Conservation (phyloP, 2,797 vertebrate species). For the Propithecus deckenii region DNA sequence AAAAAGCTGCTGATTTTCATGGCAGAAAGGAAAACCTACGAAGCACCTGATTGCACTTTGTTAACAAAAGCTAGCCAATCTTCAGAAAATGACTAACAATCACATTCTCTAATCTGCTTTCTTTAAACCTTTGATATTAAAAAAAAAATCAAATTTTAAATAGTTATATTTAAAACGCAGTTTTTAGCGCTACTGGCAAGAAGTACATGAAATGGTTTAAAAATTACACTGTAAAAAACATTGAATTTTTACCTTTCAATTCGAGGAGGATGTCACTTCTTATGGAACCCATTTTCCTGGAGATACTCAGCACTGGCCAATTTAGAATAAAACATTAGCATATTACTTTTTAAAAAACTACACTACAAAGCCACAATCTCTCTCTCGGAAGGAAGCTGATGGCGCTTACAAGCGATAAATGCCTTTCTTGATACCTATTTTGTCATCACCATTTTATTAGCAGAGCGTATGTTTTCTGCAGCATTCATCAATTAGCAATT, state of each 20-base stretch:
- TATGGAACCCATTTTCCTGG: constrained; percentile 29
- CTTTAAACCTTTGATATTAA: background rate
- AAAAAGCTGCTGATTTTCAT: constrained; percentile 35
- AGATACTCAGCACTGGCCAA: constrained; percentile 57
- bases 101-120: constrained; percentile 13
- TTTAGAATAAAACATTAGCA: constrained; percentile 75
- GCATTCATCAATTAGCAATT: constrained; percentile 70
- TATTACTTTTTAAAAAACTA: background rate
- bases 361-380: background rate
- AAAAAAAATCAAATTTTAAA: constrained; percentile 23
- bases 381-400: background rate
- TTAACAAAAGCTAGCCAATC: constrained; percentile 41
- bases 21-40: background rate
- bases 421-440: constrained; percentile 50
- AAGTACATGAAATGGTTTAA: background rate
- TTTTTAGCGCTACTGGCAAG: background rate
- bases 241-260: constrained; percentile 70
- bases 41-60: constrained; percentile 2
- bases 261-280: constrained; percentile 49
- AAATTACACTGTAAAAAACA: constrained; percentile 20
- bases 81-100: constrained; percentile 53
- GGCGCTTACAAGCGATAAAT: constrained; percentile 3
- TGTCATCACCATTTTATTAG: constrained; percentile 43
- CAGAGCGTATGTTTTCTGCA: constrained; percentile 1
- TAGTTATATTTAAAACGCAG: background rate